Percentiles rank a stretch among this genome's conserved stretches.
phyloP scores from a whole-genome alignment of 1,140 invertebrate genomes.

The Maniola jurtina region DNA sequence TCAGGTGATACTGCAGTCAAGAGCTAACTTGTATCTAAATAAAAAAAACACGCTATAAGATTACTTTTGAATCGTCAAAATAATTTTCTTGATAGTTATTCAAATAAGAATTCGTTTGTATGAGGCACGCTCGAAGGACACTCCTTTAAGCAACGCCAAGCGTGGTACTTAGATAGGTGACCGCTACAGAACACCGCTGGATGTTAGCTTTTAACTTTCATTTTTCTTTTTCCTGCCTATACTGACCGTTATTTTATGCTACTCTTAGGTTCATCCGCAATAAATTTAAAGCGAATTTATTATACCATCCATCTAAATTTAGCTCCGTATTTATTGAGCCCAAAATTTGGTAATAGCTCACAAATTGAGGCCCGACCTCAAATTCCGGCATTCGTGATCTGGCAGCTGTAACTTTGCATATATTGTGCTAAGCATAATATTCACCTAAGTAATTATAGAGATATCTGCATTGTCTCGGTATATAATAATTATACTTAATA shows the following conservation, averaged over 20 bases:
- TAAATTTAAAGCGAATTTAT: background rate
- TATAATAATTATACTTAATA: no score
- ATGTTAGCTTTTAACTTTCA: no score
- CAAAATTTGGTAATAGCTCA: background rate
- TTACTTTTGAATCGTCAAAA: no score
- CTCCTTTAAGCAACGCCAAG: no score
- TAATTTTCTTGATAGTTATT: no score
- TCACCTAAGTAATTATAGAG: background rate
- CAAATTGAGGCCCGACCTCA: background rate
- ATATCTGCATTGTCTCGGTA: background rate
- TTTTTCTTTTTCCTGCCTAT: background rate
- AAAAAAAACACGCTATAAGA: no score
- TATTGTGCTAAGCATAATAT: background rate
- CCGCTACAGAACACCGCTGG: no score
- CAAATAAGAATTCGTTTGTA: no score
- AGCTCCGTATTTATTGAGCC: background rate
- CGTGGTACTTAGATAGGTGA: no score
- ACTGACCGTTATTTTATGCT: background rate
- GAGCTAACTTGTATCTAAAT: no score
- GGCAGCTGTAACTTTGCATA: background rate
- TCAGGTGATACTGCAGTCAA: no score
- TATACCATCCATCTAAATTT: conserved; percentile 3
- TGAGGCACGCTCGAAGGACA: no score
- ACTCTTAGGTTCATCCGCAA: background rate
- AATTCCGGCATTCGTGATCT: conserved; percentile 3